phyloP scores from a whole-genome alignment of 2,888 invertebrate species.

The Trisateles emortualis region DNA sequence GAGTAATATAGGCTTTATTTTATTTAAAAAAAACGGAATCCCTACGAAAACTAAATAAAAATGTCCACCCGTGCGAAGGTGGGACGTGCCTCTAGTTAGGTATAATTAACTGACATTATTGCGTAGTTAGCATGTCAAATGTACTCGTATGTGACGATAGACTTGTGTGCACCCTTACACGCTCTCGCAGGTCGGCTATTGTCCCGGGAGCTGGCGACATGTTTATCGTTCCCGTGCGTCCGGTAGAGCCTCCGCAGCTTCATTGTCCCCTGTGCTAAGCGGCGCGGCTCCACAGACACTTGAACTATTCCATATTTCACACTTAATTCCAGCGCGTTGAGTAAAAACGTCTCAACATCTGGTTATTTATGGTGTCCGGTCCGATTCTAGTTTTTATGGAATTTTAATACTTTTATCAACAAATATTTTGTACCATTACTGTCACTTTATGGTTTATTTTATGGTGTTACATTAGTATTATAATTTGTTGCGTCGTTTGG shows the following conservation, averaged over 20 bases:
- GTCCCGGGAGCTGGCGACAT: constrained; percentile 24
- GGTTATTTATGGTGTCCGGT: constrained; percentile 31
- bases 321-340: constrained; percentile 31
- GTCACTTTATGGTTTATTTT: constrained; percentile 5
- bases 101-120: too few relatives aligned
- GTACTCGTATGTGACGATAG: neutral
- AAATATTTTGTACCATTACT: constrained; percentile 29
- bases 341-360: constrained; percentile 23
- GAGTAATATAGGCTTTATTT: too few relatives aligned
- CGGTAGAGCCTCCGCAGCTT: constrained; percentile 1
- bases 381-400: constrained; percentile 20
- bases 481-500: constrained; percentile 14
- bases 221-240: constrained; percentile 16
- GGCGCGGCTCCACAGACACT: constrained; percentile 8
- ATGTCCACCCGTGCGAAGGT: too few relatives aligned
- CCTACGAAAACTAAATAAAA: too few relatives aligned
- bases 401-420: constrained; percentile 36
- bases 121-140: too few relatives aligned
- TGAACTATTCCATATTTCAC: constrained; percentile 28
- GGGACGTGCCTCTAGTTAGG: too few relatives aligned
- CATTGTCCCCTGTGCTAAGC: neutral
- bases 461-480: constrained; percentile 12
- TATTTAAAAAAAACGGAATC: too few relatives aligned
- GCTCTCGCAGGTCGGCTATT: neutral
- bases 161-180: neutral